These are phyloP conservation scores for Craniophora ligustri DNA, from an alignment of 2,888 invertebrate species.

Conservation along the genomic window DNA sequence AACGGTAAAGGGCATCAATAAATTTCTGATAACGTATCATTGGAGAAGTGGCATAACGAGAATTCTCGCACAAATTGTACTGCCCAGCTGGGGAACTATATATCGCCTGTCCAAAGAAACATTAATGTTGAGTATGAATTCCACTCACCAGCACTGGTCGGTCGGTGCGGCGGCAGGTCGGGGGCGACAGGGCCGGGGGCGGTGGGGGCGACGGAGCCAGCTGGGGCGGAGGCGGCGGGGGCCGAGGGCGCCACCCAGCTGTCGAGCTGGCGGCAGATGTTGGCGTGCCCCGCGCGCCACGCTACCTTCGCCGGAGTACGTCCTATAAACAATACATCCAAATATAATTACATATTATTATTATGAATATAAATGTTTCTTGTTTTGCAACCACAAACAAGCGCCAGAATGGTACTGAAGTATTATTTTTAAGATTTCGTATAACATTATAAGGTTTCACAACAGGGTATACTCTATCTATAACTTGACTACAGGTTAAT, in stretches of 20 bases:
- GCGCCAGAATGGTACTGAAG: no score
- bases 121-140: no score
- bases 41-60: no score
- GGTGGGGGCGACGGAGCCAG: conserved; percentile 68
- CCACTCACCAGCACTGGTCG: conserved; percentile 61
- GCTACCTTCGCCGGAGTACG: conserved; percentile 96
- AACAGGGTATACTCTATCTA: no score
- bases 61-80: no score
- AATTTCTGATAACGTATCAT: no score
- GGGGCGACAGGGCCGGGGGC: conserved; percentile 55
- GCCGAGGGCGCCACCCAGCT: conserved; percentile 87
- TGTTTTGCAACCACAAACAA: no score
- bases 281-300: conserved; percentile 96
- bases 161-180: conserved; percentile 14
- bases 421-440: no score
- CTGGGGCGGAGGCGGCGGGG: conserved; percentile 63
- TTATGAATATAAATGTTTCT: not conserved
- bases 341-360: not conserved
- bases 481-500: no score
- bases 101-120: no score
- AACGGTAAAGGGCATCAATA: not conserved
- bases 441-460: no score
- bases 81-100: no score
- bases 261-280: conserved; percentile 94
- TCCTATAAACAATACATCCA: conserved; percentile 66